Conservation (phyloP, 2,113 vertebrate genomes). For the Guaruba guarouba region DNA sequence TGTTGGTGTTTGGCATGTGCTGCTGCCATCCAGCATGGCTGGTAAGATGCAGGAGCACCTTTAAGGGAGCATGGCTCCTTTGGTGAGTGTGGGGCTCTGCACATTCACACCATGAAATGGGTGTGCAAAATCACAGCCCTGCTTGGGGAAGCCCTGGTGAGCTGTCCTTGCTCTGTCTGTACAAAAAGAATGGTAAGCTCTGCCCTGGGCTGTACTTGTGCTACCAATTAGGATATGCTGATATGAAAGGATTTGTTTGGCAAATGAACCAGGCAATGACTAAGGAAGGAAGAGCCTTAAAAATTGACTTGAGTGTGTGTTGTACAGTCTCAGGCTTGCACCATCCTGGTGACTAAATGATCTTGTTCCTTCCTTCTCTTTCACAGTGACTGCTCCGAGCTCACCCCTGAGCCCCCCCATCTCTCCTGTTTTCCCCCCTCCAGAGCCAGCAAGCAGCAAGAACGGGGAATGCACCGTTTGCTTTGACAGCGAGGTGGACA, state of each 20-base stretch:
- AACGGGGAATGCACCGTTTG: constrained; percentile 93
- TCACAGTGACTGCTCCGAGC: constrained; percentile 93
- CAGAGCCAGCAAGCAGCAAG: constrained; percentile 81
- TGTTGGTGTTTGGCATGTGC: neutral
- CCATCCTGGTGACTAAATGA: neutral
- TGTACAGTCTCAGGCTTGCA: neutral
- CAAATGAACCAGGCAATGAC: neutral
- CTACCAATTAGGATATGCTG: neutral
- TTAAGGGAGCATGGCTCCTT: neutral
- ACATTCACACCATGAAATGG: neutral
- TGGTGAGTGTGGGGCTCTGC: neutral
- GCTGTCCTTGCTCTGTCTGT: neutral
- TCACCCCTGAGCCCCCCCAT: constrained; percentile 90
- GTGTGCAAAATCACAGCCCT: neutral
- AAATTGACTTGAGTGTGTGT: neutral
- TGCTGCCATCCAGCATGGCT: rapidly evolving
- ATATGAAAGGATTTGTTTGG: neutral
- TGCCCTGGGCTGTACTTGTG: neutral
- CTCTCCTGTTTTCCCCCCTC: constrained; percentile 83
- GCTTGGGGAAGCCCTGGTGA: neutral
- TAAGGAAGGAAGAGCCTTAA: neutral
- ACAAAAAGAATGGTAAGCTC: neutral
- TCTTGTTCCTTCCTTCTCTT: neutral
- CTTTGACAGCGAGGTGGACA: constrained; percentile 97
- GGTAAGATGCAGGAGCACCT: neutral